A percentile compares a stretch with the other conserved stretches of the same genome.
Evolutionary conservation across 2,797 vertebrate species (phyloP).

Genomic region (Mormyrus hasselquistii): DNA sequence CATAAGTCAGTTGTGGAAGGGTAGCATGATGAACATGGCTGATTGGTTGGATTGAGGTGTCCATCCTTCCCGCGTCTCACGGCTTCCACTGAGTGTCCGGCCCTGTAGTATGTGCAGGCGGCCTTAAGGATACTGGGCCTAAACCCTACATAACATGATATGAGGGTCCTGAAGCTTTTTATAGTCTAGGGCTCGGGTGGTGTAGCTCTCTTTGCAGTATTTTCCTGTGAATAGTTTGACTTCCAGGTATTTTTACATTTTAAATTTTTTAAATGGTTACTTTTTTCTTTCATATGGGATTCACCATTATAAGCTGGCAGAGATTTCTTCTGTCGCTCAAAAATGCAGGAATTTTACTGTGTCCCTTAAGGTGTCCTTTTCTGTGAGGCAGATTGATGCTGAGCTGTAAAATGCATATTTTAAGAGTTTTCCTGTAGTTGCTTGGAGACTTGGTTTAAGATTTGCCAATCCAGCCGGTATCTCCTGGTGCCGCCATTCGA

Average conservation of each 20-base stretch:
- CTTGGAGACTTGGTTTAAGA: constrained; percentile 41
- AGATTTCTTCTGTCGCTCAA: neutral
- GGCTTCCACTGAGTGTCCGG: neutral
- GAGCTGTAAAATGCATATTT: constrained; percentile 36
- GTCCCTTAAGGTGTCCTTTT: constrained; percentile 33
- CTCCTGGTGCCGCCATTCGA: constrained; percentile 21
- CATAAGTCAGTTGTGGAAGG: neutral
- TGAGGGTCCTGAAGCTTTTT: neutral
- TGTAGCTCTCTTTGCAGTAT: neutral
- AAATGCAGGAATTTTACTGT: constrained; percentile 5
- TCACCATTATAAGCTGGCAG: constrained; percentile 26
- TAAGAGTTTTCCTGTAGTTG: constrained; percentile 45
- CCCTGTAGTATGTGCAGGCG: neutral
- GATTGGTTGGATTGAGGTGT: neutral
- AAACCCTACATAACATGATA: neutral
- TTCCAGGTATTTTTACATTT: neutral
- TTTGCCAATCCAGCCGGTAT: constrained; percentile 28
- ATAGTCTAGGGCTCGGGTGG: neutral
- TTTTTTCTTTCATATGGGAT: constrained; percentile 9
- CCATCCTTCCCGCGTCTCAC: neutral
- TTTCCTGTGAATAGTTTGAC: constrained; percentile 1
- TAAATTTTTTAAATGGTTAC: neutral
- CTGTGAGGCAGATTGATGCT: constrained; percentile 43
- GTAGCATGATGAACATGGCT: neutral
- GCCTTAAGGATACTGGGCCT: neutral